Evolutionary conservation across 2,113 vertebrate species (phyloP).

Genomic region (Psettodes erumei): DNA sequence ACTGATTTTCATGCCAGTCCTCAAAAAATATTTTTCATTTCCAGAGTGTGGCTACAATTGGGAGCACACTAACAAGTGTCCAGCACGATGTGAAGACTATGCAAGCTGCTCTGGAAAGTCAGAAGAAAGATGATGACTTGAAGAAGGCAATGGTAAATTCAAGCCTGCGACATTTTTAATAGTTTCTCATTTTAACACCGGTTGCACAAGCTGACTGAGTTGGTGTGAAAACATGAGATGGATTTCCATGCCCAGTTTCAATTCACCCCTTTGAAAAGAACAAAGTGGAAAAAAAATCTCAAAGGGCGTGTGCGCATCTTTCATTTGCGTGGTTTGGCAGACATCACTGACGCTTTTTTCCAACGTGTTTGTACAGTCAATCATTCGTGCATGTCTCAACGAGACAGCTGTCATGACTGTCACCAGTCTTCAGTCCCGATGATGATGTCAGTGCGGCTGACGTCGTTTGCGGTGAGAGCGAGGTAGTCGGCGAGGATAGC

Average conservation of each 20-base stretch:
- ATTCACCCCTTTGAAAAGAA: too few relatives aligned
- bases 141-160: conserved; percentile 87
- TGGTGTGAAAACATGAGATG: background rate
- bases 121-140: conserved; percentile 86
- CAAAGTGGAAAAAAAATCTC: too few relatives aligned
- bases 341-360: background rate
- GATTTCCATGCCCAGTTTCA: background rate
- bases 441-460: too few relatives aligned
- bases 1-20: background rate
- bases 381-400: background rate
- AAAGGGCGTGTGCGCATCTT: too few relatives aligned
- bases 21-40: conserved; percentile 14
- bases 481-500: background rate
- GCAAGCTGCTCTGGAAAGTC: conserved; percentile 87
- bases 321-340: background rate
- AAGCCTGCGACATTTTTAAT: background rate
- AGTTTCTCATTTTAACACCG: background rate
- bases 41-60: conserved; percentile 95
- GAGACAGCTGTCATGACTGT: background rate
- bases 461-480: conserved; percentile 4
- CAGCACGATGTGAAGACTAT: conserved; percentile 92
- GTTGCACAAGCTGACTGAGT: background rate
- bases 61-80: conserved; percentile 93
- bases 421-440: background rate
- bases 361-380: background rate